A percentile compares a stretch with the other conserved stretches of the same genome.
Conservation (phyloP, 2,888 invertebrate genomes). For the Machimus atricapillus region DNA sequence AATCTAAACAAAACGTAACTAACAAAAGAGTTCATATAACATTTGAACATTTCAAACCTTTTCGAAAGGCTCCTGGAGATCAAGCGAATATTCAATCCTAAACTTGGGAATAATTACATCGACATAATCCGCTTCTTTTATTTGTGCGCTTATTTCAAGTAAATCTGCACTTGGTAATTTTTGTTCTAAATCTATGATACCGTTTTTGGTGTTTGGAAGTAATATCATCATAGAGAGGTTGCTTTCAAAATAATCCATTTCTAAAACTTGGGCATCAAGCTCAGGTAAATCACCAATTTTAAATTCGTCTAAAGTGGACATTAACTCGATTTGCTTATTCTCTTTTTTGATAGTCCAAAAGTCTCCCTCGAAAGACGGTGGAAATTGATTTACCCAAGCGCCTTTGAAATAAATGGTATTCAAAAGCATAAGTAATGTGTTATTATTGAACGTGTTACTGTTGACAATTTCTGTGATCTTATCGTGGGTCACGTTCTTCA, state of each 20-base stretch:
- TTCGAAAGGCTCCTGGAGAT: constrained; percentile 67
- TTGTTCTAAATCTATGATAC: constrained; percentile 69
- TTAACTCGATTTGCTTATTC: constrained; percentile 66
- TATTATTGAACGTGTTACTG: constrained; percentile 63
- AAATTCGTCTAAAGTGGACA: constrained; percentile 67
- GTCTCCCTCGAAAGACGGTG: constrained; percentile 58
- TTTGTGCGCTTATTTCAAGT: constrained; percentile 62
- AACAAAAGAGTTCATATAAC: not conserved
- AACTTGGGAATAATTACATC: constrained; percentile 78
- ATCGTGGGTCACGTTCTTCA: constrained; percentile 71
- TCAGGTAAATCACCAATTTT: constrained; percentile 61
- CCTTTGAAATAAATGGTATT: constrained; percentile 90
- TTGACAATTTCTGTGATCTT: constrained; percentile 74
- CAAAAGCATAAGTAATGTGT: constrained; percentile 74
- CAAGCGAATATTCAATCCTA: constrained; percentile 77
- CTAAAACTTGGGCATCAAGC: constrained; percentile 68
- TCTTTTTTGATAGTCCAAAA: constrained; percentile 69
- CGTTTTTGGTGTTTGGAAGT: constrained; percentile 73
- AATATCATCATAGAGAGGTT: constrained; percentile 78
- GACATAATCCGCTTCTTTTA: constrained; percentile 64
- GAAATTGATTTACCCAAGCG: constrained; percentile 75
- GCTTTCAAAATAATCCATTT: constrained; percentile 74
- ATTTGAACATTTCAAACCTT: constrained; percentile 61
- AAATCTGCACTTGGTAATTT: constrained; percentile 69
- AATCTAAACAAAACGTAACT: constrained; percentile 66